phyloP scores from a whole-genome alignment of 2,888 invertebrate species.

The Sarcophaga caerulescens region DNA sequence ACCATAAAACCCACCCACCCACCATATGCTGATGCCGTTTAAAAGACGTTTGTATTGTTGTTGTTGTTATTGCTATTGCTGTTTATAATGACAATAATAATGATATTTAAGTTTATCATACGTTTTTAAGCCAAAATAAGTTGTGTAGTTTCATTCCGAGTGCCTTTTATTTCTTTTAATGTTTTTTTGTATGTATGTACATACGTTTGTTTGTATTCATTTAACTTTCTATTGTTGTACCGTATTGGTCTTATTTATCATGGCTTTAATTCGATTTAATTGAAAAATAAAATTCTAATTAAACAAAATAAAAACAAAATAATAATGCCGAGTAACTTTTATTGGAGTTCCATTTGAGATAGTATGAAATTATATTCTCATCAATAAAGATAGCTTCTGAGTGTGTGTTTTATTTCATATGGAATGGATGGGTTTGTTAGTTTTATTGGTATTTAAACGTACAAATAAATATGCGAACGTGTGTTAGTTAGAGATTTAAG shows the following conservation, averaged over 20 bases:
- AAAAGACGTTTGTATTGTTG: neutral
- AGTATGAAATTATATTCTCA: too few species aligned
- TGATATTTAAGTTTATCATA: constrained; percentile 50
- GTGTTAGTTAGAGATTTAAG: too few species aligned
- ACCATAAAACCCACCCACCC: neutral
- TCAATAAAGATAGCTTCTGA: too few species aligned
- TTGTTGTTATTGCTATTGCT: neutral
- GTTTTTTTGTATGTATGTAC: constrained; percentile 28
- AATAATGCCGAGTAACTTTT: neutral
- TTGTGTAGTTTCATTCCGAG: constrained; percentile 18
- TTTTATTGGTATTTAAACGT: too few species aligned
- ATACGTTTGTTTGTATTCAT: neutral
- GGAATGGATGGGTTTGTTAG: too few species aligned
- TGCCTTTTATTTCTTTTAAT: constrained; percentile 4
- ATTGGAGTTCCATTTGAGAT: too few species aligned
- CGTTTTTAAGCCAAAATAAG: constrained; percentile 35
- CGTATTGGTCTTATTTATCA: constrained; percentile 21
- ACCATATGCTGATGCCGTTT: constrained; percentile 9
- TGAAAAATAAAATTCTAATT: constrained; percentile 10
- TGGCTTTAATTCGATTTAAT: constrained; percentile 13
- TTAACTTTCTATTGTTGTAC: constrained; percentile 7
- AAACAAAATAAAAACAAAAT: constrained; percentile 23
- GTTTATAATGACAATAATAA: constrained; percentile 16
- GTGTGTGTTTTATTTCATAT: neutral
- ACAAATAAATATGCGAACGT: too few species aligned